These are phyloP conservation scores for Eugnorisma glareosa DNA, from an alignment of 2,888 invertebrate species.

Conservation along the genomic window DNA sequence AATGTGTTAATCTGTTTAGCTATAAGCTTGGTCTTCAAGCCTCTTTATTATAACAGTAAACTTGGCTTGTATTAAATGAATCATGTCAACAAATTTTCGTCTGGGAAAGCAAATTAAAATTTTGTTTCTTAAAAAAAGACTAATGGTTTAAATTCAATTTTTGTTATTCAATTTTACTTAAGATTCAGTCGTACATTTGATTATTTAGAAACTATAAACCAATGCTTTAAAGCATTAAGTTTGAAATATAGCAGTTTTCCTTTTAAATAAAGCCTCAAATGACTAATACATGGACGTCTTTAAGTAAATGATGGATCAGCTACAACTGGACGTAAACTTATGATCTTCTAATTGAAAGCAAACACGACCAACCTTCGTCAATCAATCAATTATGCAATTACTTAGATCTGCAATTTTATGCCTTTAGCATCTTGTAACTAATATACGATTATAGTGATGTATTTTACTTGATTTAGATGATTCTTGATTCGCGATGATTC, in stretches of 20 bases:
- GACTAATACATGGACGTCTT: conserved; percentile 1
- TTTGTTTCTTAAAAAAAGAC: not conserved
- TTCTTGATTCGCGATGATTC: too few species aligned
- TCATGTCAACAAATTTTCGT: not conserved
- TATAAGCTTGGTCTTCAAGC: not conserved
- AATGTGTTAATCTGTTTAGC: conserved; percentile 15
- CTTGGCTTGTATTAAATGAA: not conserved
- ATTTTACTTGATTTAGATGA: conserved; percentile 1
- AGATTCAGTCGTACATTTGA: not conserved
- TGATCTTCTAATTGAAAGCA: conserved; percentile 63
- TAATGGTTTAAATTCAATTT: not conserved
- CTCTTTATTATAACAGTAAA: not conserved
- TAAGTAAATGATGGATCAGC: conserved; percentile 33
- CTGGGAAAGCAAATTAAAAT: not conserved
- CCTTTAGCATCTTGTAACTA: conserved; percentile 1
- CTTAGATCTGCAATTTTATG: conserved; percentile 45
- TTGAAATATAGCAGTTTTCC: not conserved
- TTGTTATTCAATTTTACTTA: not conserved
- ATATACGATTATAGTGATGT: not conserved
- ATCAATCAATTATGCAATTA: conserved; percentile 62
- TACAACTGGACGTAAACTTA: conserved; percentile 45
- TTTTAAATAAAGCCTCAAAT: conserved; percentile 6
- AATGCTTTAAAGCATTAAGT: not conserved
- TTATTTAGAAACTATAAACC: not conserved
- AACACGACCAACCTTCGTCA: conserved; percentile 42